Base-by-base conservation (phyloP, 2,113 vertebrate genomes). In the Galeopterus variegatus region DNA sequence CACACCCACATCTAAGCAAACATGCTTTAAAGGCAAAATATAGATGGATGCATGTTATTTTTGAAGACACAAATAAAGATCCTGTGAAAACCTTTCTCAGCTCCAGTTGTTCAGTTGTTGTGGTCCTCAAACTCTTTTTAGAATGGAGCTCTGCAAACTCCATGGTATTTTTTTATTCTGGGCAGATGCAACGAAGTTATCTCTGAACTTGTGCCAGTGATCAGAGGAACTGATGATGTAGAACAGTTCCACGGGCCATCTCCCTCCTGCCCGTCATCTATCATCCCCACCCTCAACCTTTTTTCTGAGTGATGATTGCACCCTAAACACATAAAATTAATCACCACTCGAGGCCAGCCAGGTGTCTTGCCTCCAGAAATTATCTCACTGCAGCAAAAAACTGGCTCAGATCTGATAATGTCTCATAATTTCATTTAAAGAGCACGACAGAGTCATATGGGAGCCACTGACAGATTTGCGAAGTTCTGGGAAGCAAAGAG, bases 241-340 rank as follows among this genome's bases (percentile, higher is more conserved):
- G 99, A 99, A 99, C 99, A 99, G 99, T 99, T 99, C 99, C 99
- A 99, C 98, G 98, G 99, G 99, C 99, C 99, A 99, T 99, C 99
- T 99, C 99, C 99, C 99, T 99, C 99, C 99, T 98, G 98, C 98
- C 98, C 98, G 10, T 98, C 99, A 99, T 99, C 99, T 98, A 99
- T 99, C 99, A 99, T 98, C 98, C 97, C 95, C 98, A 98, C 98
- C 98, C 98, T 99, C 99, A 98, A 98, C 99, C 99, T 99, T 98
- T 99, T 64, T 99, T 99, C 99, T 98, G 98, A 98, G 98, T 98
- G 98, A 99, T 99, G 99, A 99, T 98, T 99, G 99, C 98, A 98
- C 99, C 99, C 98, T 99, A 99, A 99, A 99, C 99, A 99, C 99
- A 98, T 98, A 98, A 99, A 99, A 99, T 99, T 99, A 99, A 99